Percentiles rank a stretch among this genome's conserved stretches.
Evolutionary conservation across 2,797 vertebrate species (phyloP).

Genomic region (Crenuchus spilurus): DNA sequence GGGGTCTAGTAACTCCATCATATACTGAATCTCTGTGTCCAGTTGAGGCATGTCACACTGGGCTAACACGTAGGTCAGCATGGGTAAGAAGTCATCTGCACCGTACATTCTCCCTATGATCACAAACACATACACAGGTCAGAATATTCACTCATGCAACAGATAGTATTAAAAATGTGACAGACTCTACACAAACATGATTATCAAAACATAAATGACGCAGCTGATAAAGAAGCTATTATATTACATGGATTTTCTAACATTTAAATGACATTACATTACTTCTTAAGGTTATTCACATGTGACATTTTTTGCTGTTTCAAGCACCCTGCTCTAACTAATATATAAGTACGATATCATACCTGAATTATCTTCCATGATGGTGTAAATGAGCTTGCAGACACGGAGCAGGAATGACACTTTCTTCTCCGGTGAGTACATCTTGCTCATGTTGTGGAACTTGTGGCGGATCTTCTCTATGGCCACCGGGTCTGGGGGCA

Average conservation of each 20-base stretch:
- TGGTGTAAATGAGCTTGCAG: conserved; percentile 96
- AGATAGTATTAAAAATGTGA: background rate
- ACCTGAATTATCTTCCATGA: conserved; percentile 99
- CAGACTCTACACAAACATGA: background rate
- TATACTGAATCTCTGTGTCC: conserved; percentile 93
- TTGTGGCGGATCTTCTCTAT: conserved; percentile 96
- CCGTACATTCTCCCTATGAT: conserved; percentile 92
- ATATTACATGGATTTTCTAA: background rate
- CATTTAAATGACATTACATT: no score
- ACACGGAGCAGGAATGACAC: conserved; percentile 91
- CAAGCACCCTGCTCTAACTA: background rate
- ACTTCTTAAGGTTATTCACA: no score
- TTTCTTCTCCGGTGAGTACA: conserved; percentile 97
- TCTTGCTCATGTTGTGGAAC: conserved; percentile 92
- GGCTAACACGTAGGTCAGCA: conserved; percentile 92
- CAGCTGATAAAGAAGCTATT: no score
- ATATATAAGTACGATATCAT: conserved; percentile 15
- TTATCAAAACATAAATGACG: no score
- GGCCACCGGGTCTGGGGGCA: conserved; percentile 88
- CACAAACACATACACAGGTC: conserved; percentile 7
- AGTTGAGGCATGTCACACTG: conserved; percentile 95
- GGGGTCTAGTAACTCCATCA: conserved; percentile 96
- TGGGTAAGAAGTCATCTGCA: conserved; percentile 95
- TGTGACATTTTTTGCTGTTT: no score
- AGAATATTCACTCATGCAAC: background rate